phyloP scores from a whole-genome alignment of 2,888 invertebrate genomes.

The Hololepta plana region DNA sequence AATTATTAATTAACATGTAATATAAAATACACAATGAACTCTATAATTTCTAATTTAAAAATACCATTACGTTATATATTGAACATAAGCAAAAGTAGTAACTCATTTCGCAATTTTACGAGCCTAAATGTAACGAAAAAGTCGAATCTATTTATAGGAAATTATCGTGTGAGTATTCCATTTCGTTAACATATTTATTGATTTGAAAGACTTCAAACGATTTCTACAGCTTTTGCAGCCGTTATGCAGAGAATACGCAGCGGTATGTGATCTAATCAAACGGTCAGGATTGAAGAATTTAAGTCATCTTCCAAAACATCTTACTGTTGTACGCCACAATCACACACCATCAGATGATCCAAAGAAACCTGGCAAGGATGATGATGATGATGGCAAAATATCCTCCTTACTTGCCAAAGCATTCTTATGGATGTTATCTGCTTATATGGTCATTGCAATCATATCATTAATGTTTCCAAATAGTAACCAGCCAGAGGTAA shows the following conservation, averaged over 20 bases:
- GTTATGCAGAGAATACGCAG: conserved; percentile 38
- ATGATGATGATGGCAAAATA: conserved; percentile 51
- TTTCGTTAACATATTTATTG: too few species aligned
- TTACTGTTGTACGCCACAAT: conserved; percentile 16
- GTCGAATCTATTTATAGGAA: too few species aligned
- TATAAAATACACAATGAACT: too few species aligned
- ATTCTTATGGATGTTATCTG: conserved; percentile 61
- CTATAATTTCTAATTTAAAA: too few species aligned
- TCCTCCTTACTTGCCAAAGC: conserved; percentile 56
- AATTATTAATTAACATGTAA: too few species aligned
- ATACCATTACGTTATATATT: too few species aligned
- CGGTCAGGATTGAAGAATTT: conserved; percentile 32
- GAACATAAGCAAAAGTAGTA: too few species aligned
- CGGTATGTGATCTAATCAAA: conserved; percentile 32
- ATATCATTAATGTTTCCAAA: conserved; percentile 53
- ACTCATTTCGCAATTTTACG: too few species aligned
- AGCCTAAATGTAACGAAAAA: too few species aligned
- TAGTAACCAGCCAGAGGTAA: conserved; percentile 54
- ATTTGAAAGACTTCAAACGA: too few species aligned
- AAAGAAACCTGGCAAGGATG: conserved; percentile 27
- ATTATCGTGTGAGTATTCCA: too few species aligned
- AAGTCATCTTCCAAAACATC: conserved; percentile 16
- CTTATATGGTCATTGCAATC: conserved; percentile 54
- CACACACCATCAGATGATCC: conserved; percentile 16
- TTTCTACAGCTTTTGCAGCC: too few species aligned